Base-by-base conservation (phyloP, 2,797 vertebrate species). In the Antrozous pallidus region DNA sequence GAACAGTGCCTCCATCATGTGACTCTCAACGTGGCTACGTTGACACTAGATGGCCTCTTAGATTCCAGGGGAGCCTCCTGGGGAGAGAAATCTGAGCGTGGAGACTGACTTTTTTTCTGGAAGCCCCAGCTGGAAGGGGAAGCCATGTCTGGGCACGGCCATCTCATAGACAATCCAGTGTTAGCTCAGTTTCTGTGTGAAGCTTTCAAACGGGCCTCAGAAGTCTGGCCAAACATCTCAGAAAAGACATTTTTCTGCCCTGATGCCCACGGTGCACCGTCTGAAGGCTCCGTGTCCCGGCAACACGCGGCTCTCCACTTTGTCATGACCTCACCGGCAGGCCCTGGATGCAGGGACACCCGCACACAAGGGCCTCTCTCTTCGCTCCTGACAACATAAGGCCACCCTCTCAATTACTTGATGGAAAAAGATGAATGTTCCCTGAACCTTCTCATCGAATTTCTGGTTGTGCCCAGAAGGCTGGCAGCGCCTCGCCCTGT, bases 1-100 rank as follows among this genome's bases (percentile, higher is more conserved):
- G 49, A 96, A 89, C 84, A 93, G 95, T 78, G 51, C 78, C 87
- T 96, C 92, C 95, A 92, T 95, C 93, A 94, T 94, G 94, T n/a
- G 83, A 96, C 28, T 40, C 70, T 94, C n/a, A 0, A 80, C 0
- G 54, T 26, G 74, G 85, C 73, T 89, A 74, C 90, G 45, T 22
- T 67, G 69, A 88, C 90, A 88, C 90, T 96, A 65, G 94, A 69
- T 94, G 75, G 47, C 86, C 42, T 77, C 22, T 65, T 40, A 63
- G 95, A 91, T 81, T 95, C 96, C 71, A 96, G 93, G 92, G 88
- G 45, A 3, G 6, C 42, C 91, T 95, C 92, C 45, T 0, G 10
- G 49, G 93, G 61, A 69, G 28, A 93, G 94, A 94, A 97, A 95
- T 88, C 74, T 80, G 91, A 96, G 38, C 47, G 20, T 69, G 78